phyloP scores from a whole-genome alignment of 2,888 invertebrate genomes.

The Callimorpha dominula region DNA sequence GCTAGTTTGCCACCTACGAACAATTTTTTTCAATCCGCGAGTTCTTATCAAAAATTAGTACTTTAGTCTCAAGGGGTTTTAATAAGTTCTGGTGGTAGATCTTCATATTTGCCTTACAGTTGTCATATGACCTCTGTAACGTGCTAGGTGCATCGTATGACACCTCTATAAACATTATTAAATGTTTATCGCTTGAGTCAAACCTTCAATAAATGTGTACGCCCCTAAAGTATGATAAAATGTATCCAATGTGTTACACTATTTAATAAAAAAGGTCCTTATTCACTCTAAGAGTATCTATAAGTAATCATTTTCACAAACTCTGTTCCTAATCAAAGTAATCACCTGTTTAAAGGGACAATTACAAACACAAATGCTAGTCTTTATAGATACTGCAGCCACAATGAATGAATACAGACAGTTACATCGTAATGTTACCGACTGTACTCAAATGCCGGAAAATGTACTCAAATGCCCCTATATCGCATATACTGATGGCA shows the following conservation, averaged over 20 bases:
- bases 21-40: too few relatives aligned
- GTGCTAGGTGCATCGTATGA: too few relatives aligned
- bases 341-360: slow-evolving; percentile 15
- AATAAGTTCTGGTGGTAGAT: too few relatives aligned
- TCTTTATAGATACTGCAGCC: slow-evolving; percentile 27
- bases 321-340: background rate
- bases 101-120: too few relatives aligned
- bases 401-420: slow-evolving; percentile 13
- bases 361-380: slow-evolving; percentile 29
- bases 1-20: background rate
- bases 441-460: slow-evolving; percentile 45
- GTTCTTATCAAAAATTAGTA: too few relatives aligned
- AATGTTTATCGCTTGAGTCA: too few relatives aligned
- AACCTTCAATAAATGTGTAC: too few relatives aligned
- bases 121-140: too few relatives aligned
- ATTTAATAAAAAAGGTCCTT: background rate
- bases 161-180: too few relatives aligned
- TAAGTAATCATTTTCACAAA: background rate
- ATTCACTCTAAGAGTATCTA: background rate
- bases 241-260: too few relatives aligned
- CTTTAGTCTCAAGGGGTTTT: too few relatives aligned
- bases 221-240: too few relatives aligned
- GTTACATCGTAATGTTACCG: slow-evolving; percentile 23
- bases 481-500: slow-evolving; percentile 62
- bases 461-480: slow-evolving; percentile 24